Percentiles rank a stretch among this genome's conserved stretches.
Evolutionary conservation across 2,888 invertebrate species (phyloP).

Genomic region (Tipula helvola): DNA sequence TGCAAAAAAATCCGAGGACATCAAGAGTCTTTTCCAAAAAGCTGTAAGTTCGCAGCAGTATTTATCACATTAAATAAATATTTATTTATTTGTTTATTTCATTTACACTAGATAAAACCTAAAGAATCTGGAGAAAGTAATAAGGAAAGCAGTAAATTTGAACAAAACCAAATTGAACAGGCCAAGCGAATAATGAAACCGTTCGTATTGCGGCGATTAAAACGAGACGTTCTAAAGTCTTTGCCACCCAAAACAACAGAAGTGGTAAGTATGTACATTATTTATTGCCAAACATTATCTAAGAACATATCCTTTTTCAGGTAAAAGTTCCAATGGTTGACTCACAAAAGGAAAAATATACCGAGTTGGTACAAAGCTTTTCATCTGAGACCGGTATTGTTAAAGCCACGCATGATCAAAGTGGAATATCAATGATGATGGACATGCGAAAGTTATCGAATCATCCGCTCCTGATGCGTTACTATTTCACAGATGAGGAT

Average conservation of each 20-base stretch:
- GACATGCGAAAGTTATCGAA: constrained; percentile 88
- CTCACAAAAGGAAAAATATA: constrained; percentile 63
- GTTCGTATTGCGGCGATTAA: constrained; percentile 79
- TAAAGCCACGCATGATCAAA: constrained; percentile 43
- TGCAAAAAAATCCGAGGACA: constrained; percentile 70
- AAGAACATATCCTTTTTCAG: constrained; percentile 17
- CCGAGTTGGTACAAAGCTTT: constrained; percentile 55
- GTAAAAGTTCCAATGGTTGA: constrained; percentile 51
- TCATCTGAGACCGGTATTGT: constrained; percentile 48
- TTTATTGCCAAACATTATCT: not conserved
- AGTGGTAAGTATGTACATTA: constrained; percentile 35
- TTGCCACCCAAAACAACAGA: constrained; percentile 72
- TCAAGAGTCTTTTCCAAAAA: constrained; percentile 78
- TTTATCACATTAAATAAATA: not conserved
- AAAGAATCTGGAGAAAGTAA: not conserved
- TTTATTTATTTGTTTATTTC: not conserved
- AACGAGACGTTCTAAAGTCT: constrained; percentile 72
- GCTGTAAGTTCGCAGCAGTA: constrained; percentile 28
- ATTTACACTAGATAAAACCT: not conserved
- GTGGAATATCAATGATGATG: constrained; percentile 76
- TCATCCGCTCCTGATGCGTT: constrained; percentile 77
- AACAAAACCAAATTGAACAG: constrained; percentile 77
- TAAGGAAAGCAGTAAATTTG: constrained; percentile 66
- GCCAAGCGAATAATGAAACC: constrained; percentile 95
- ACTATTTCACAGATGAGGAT: constrained; percentile 52